Conservation (phyloP, 2,797 vertebrate genomes). For the Octomys mimax region DNA sequence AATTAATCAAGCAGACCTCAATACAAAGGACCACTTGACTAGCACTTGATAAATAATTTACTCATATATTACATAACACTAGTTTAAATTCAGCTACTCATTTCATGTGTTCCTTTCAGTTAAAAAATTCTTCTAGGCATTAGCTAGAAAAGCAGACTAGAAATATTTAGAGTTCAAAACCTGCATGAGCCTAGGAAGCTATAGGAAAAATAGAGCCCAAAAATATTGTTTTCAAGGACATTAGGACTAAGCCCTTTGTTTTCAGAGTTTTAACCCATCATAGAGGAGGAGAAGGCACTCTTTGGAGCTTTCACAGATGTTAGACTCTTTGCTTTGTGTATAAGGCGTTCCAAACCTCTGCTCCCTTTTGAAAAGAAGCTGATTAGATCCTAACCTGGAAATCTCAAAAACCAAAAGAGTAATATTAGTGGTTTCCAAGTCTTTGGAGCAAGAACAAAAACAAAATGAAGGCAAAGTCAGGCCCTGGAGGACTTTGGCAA, state of each 20-base stretch:
- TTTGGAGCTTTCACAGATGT: constrained; percentile 59
- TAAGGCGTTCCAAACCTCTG: constrained; percentile 41
- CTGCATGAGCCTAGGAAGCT: neutral
- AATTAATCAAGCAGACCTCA: neutral
- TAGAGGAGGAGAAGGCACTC: neutral
- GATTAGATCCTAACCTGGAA: constrained; percentile 60
- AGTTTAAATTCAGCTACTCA: neutral
- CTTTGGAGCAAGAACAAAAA: constrained; percentile 75
- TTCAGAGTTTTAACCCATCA: constrained; percentile 58
- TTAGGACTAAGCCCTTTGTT: neutral
- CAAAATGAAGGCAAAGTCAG: constrained; percentile 68
- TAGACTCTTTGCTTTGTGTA: constrained; percentile 57
- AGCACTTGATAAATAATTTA: neutral
- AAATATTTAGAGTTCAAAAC: constrained; percentile 4
- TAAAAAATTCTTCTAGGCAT: constrained; percentile 14
- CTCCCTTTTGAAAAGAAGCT: constrained; percentile 52
- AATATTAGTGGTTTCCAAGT: constrained; percentile 73
- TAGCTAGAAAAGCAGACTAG: neutral
- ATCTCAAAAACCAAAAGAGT: constrained; percentile 50
- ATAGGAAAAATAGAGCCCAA: neutral
- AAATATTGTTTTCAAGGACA: constrained; percentile 9
- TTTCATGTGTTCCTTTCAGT: neutral
- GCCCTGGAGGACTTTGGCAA: constrained; percentile 54
- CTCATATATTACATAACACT: neutral
- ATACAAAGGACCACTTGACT: neutral